Conservation (phyloP, 2,888 invertebrate species). For the Drosophila lacicola region DNA sequence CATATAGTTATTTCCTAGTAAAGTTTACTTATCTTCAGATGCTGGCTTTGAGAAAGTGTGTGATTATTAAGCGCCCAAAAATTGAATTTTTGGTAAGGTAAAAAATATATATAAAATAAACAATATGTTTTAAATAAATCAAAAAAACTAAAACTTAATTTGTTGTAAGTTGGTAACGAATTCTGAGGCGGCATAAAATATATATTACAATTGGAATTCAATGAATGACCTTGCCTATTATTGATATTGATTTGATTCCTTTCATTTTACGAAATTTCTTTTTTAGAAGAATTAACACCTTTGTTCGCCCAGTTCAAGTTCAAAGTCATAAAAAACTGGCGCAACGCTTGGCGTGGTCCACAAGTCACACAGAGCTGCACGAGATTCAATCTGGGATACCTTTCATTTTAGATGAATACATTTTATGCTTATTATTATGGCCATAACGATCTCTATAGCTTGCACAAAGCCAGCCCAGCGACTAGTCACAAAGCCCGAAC, state of each 20-base stretch:
- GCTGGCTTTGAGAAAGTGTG: no score
- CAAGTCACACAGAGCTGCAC: conserved; percentile 13
- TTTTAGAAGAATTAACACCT: conserved; percentile 31
- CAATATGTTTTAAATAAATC: background rate
- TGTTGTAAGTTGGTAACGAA: background rate
- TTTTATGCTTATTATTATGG: conserved; percentile 63
- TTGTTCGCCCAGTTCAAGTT: conserved; percentile 66
- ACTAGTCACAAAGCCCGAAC: conserved; percentile 23
- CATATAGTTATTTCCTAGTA: no score
- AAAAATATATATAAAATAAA: background rate
- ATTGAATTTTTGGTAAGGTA: no score
- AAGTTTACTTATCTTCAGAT: no score
- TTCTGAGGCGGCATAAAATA: background rate
- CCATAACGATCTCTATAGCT: conserved; percentile 38
- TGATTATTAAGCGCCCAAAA: no score
- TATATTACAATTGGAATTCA: background rate
- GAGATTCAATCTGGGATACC: conserved; percentile 58
- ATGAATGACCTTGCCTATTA: conserved; percentile 16
- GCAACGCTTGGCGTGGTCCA: conserved; percentile 44
- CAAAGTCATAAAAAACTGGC: conserved; percentile 77
- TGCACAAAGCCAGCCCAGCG: conserved; percentile 28
- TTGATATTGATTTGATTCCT: conserved; percentile 17
- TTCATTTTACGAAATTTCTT: conserved; percentile 65
- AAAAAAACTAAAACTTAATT: background rate
- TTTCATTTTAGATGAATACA: conserved; percentile 73